Percentiles rank a stretch among this genome's conserved stretches.
These are phyloP conservation scores for Brachyptera putata DNA, from an alignment of 2,888 invertebrate species.

Conservation along the genomic window DNA sequence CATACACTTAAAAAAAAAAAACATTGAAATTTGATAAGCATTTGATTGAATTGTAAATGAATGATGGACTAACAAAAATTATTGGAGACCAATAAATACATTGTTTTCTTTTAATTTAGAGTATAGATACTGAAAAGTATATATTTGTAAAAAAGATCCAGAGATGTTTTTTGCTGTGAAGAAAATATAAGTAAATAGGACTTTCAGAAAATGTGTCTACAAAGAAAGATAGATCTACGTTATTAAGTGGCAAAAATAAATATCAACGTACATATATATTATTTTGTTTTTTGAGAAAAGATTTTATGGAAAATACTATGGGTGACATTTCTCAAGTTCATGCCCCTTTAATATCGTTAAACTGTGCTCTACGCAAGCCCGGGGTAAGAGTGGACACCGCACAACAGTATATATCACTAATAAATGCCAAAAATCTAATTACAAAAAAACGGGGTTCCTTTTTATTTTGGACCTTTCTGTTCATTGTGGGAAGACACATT, in stretches of 20 bases:
- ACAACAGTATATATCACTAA: not conserved
- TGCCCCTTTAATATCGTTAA: constrained; percentile 34
- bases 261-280: no score
- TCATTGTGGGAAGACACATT: constrained; percentile 78
- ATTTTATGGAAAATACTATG: not conserved
- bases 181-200: not conserved
- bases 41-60: no score
- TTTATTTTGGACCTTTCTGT: constrained; percentile 41
- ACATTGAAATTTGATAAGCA: no score
- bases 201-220: constrained; percentile 69
- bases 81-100: not conserved
- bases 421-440: not conserved
- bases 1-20: constrained; percentile 2
- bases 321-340: constrained; percentile 31
- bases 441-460: not conserved
- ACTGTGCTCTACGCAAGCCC: constrained; percentile 22
- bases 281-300: no score
- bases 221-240: constrained; percentile 34
- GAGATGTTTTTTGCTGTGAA: not conserved
- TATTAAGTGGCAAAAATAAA: constrained; percentile 9
- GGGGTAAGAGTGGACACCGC: not conserved
- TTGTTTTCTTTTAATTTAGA: no score
- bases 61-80: not conserved
- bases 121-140: not conserved
- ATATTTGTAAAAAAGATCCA: not conserved